phyloP scores from a whole-genome alignment of 2,888 invertebrate genomes.

The Epistrophella euchroma region DNA sequence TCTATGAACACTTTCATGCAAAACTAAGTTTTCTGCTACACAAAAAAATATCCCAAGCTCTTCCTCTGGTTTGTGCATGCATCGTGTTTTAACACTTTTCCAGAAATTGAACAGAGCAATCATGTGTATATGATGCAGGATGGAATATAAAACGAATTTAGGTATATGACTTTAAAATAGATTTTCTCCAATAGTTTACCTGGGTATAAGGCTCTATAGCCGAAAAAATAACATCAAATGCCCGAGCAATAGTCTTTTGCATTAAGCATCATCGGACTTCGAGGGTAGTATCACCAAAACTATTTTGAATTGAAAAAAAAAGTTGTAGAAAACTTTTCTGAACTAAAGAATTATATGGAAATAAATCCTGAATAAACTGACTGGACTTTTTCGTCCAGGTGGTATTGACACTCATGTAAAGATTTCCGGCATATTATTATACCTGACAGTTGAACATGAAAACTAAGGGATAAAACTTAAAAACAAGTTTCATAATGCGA shows the following conservation, averaged over 20 bases:
- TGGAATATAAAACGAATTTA: conserved; percentile 40
- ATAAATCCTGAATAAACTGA: conserved; percentile 20
- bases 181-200: conserved; percentile 39
- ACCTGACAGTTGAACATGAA: not conserved
- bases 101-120: conserved; percentile 49
- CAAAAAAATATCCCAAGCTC: not conserved
- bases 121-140: conserved; percentile 21
- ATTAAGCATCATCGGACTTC: not conserved
- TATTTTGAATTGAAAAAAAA: not conserved
- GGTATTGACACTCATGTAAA: not conserved
- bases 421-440: not conserved
- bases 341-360: conserved; percentile 5
- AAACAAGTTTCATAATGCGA: not conserved
- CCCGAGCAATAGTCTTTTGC: too few relatives aligned
- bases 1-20: not conserved
- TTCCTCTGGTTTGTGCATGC: not conserved
- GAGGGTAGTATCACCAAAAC: not conserved
- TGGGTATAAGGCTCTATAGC: conserved; percentile 12
- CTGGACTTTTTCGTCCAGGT: not conserved
- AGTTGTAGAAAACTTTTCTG: not conserved
- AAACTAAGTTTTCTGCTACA: not conserved
- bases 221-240: conserved; percentile 19
- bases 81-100: conserved; percentile 37
- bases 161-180: conserved; percentile 53
- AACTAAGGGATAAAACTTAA: not conserved